A percentile compares a stretch with the other conserved stretches of the same genome.
Conservation (phyloP, 2,888 invertebrate genomes). For the Oscheius onirici region DNA sequence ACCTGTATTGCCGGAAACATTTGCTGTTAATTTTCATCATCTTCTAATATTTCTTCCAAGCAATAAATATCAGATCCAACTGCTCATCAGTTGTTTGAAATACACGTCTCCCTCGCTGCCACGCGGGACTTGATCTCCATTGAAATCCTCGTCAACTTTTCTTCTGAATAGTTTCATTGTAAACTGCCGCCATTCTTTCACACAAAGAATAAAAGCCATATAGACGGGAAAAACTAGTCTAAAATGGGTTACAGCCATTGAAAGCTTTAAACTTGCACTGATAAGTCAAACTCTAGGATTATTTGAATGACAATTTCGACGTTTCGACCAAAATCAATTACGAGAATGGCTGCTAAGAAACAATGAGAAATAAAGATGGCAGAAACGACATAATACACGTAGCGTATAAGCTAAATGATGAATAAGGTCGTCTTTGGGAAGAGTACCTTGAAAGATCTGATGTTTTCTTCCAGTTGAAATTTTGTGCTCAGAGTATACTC, state of each 20-base stretch:
- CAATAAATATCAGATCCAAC: background rate
- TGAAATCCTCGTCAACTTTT: background rate
- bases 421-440: background rate
- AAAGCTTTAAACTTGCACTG: background rate
- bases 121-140: background rate
- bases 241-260: too few relatives aligned
- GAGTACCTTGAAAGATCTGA: conserved; percentile 1
- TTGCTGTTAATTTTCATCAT: conserved; percentile 48
- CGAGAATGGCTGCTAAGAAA: background rate
- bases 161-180: background rate
- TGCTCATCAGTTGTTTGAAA: background rate
- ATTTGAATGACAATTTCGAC: background rate
- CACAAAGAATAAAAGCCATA: background rate
- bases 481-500: background rate
- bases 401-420: background rate
- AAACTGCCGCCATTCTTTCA: background rate
- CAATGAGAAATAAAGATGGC: background rate
- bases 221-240: conserved; percentile 6
- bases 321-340: background rate
- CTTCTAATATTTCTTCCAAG: background rate
- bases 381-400: background rate
- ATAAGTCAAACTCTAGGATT: conserved; percentile 5
- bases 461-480: conserved; percentile 7
- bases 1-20: conserved; percentile 65
- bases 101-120: background rate